Percentiles rank a stretch among this genome's conserved stretches.
These are phyloP conservation scores for Acleris emargana DNA, from an alignment of 2,888 invertebrate species.

Conservation along the genomic window DNA sequence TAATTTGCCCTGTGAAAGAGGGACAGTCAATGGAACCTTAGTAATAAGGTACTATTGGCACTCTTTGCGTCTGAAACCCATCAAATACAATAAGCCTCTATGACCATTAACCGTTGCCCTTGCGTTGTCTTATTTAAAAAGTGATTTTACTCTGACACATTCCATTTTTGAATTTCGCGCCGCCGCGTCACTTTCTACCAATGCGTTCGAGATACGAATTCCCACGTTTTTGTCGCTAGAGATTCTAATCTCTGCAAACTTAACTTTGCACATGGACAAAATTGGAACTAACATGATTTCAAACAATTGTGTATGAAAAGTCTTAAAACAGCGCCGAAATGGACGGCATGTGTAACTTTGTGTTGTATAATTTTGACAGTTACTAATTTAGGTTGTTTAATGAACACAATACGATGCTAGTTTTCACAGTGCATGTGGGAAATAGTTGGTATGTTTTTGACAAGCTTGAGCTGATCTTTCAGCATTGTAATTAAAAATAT, in stretches of 20 bases:
- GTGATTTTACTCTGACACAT: conserved; percentile 3
- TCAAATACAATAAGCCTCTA: neutral
- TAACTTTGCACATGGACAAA: neutral
- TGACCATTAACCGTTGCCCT: neutral
- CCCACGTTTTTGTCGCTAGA: neutral
- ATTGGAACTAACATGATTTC: neutral
- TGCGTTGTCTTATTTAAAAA: conserved; percentile 2
- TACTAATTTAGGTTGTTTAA: too few species aligned
- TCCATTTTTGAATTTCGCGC: conserved; percentile 15
- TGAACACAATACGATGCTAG: too few species aligned
- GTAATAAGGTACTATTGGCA: too few species aligned
- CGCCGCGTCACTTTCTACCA: conserved; percentile 4
- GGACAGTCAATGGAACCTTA: too few species aligned
- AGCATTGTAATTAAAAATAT: too few species aligned
- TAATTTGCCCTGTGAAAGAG: too few species aligned
- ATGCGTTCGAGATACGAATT: conserved; percentile 13
- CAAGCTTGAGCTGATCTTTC: too few species aligned
- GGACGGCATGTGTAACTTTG: neutral
- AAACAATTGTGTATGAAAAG: neutral
- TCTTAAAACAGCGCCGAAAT: neutral
- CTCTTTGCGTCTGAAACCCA: too few species aligned
- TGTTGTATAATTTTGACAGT: neutral
- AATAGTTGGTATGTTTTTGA: too few species aligned
- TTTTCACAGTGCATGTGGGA: too few species aligned
- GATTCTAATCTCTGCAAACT: neutral